A percentile compares a stretch with the other conserved stretches of the same genome.
Evolutionary conservation across 2,797 vertebrate species (phyloP).

Genomic region (Buceros bicornis): DNA sequence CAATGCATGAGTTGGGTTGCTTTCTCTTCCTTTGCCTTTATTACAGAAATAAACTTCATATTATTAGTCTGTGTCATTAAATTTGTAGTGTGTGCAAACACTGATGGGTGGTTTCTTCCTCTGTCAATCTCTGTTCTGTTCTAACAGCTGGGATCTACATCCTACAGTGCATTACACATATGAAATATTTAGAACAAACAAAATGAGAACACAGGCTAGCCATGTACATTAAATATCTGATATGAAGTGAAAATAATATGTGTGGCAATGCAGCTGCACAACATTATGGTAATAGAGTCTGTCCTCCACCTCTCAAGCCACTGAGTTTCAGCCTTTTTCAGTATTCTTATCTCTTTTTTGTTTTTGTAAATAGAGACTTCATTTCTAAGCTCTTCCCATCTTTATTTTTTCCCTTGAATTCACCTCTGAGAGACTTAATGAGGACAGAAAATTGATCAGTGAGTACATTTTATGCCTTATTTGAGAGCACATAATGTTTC

Average conservation of each 20-base stretch:
- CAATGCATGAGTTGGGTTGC: neutral
- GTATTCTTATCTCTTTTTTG: neutral
- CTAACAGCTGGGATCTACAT: neutral
- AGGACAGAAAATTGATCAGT: conserved; percentile 48
- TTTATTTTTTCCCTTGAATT: conserved; percentile 26
- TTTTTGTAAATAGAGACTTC: neutral
- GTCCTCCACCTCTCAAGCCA: neutral
- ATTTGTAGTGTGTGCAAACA: neutral
- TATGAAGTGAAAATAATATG: conserved; percentile 22
- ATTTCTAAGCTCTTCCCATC: conserved; percentile 22
- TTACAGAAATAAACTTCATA: neutral
- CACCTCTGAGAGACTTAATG: conserved; percentile 53
- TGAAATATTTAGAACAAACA: conserved; percentile 26
- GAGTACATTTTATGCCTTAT: conserved; percentile 20
- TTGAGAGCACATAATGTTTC: conserved; percentile 38
- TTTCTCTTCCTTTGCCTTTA: neutral
- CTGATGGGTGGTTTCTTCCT: neutral
- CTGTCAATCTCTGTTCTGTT: neutral
- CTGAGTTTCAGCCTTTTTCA: neutral
- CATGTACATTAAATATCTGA: neutral
- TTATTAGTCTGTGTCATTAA: neutral
- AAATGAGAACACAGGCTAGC: neutral
- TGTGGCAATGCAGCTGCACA: neutral
- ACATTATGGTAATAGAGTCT: neutral
- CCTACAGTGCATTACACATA: neutral